Conservation (phyloP, 2,888 invertebrate species). For the Caenorhabditis afra region DNA sequence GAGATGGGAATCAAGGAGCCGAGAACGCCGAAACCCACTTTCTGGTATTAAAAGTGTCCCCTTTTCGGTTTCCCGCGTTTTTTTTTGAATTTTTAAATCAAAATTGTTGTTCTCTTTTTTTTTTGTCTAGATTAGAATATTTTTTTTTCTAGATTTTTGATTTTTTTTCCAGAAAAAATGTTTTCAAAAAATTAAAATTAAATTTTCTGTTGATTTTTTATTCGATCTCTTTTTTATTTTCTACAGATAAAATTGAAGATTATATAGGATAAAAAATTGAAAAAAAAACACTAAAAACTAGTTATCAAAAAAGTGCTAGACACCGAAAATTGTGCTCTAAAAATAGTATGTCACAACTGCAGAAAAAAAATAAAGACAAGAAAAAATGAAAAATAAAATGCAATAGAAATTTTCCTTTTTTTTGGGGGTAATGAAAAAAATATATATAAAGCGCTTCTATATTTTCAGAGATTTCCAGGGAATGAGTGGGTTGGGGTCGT, state of each 20-base stretch:
- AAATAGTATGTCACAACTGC: constrained; percentile 41
- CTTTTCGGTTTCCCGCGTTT: background rate
- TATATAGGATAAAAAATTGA: constrained; percentile 6
- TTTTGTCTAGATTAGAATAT: constrained; percentile 9
- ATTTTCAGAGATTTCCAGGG: constrained; percentile 53
- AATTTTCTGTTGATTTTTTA: constrained; percentile 29
- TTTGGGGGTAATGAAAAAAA: background rate
- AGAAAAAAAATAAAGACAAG: too few relatives aligned
- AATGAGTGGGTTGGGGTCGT: constrained; percentile 43
- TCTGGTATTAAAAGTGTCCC: constrained; percentile 61
- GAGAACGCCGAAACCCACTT: constrained; percentile 58
- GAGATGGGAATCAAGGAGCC: constrained; percentile 69
- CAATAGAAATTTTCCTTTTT: constrained; percentile 10
- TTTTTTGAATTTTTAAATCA: background rate
- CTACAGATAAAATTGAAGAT: background rate
- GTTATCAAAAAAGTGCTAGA: background rate
- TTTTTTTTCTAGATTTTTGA: constrained; percentile 14
- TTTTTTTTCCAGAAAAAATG: constrained; percentile 1
- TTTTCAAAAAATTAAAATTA: background rate
- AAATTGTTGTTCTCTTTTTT: constrained; percentile 4
- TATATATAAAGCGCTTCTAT: constrained; percentile 49
- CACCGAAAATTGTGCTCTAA: constrained; percentile 49
- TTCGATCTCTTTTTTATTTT: constrained; percentile 40
- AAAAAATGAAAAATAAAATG: constrained; percentile 11
- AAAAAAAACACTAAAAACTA: constrained; percentile 11